phyloP scores from a whole-genome alignment of 1,140 invertebrate genomes.

The Phocides pigmalion region DNA sequence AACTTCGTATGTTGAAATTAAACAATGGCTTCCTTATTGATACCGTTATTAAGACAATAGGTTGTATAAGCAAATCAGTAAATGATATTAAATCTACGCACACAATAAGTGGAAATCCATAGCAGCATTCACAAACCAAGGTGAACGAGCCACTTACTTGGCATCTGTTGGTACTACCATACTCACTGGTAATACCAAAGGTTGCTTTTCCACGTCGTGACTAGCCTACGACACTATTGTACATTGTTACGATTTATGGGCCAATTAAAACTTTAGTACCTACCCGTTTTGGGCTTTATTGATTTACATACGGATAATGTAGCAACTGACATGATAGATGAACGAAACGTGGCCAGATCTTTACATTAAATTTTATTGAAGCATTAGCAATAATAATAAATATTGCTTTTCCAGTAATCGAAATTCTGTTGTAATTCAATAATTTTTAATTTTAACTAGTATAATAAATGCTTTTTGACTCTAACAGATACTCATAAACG shows the following conservation, averaged over 20 bases:
- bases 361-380: neutral
- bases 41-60: slow-evolving; percentile 24
- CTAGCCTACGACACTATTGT: slow-evolving; percentile 53
- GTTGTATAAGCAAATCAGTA: slow-evolving; percentile 9
- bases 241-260: slow-evolving; percentile 58
- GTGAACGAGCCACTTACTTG: slow-evolving; percentile 68
- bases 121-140: slow-evolving; percentile 71
- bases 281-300: slow-evolving; percentile 28
- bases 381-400: too few relatives aligned
- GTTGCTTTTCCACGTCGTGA: slow-evolving; percentile 71
- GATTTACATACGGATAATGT: slow-evolving; percentile 28
- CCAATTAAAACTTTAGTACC: slow-evolving; percentile 33
- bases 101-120: slow-evolving; percentile 43
- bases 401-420: too few relatives aligned
- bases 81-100: slow-evolving; percentile 13
- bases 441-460: too few relatives aligned
- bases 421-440: too few relatives aligned
- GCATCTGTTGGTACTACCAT: slow-evolving; percentile 59
- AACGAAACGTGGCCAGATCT: slow-evolving; percentile 7
- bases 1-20: slow-evolving; percentile 13
- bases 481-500: too few relatives aligned
- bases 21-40: slow-evolving; percentile 6
- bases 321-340: slow-evolving; percentile 10
- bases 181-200: slow-evolving; percentile 64
- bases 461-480: too few relatives aligned